These are phyloP conservation scores for Miichthys miiuy DNA, from an alignment of 2,797 vertebrate genomes.

Conservation along the genomic window DNA sequence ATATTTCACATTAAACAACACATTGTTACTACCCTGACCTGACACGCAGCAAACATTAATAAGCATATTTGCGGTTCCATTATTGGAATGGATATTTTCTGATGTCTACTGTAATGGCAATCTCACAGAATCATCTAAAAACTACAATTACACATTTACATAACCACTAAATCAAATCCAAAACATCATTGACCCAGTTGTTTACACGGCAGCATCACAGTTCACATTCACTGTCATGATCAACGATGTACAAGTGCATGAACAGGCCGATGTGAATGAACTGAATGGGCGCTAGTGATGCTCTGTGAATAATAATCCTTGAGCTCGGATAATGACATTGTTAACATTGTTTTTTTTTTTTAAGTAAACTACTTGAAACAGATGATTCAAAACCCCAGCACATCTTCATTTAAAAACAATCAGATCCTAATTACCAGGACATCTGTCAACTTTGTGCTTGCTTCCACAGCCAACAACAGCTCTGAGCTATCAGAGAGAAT, in stretches of 20 bases:
- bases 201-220: constrained; percentile 63
- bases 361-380: constrained; percentile 76
- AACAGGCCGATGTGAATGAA: constrained; percentile 61
- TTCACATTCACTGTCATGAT: constrained; percentile 41
- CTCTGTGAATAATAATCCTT: constrained; percentile 53
- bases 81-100: constrained; percentile 38
- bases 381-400: constrained; percentile 58
- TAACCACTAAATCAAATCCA: constrained; percentile 58
- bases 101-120: constrained; percentile 45
- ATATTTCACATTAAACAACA: neutral
- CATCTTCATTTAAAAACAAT: constrained; percentile 62
- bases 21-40: neutral
- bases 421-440: constrained; percentile 51
- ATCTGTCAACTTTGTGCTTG: constrained; percentile 41
- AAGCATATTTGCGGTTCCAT: constrained; percentile 30
- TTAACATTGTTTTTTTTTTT: constrained; percentile 55
- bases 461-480: constrained; percentile 16
- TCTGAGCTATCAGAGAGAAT: constrained; percentile 4
- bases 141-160: constrained; percentile 60
- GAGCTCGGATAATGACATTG: constrained; percentile 50
- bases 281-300: constrained; percentile 50
- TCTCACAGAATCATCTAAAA: constrained; percentile 47
- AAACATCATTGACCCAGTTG: constrained; percentile 68
- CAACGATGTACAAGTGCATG: constrained; percentile 60
- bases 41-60: constrained; percentile 6